These are phyloP conservation scores for Falco columbarius DNA, from an alignment of 2,797 vertebrate genomes.

Conservation along the genomic window DNA sequence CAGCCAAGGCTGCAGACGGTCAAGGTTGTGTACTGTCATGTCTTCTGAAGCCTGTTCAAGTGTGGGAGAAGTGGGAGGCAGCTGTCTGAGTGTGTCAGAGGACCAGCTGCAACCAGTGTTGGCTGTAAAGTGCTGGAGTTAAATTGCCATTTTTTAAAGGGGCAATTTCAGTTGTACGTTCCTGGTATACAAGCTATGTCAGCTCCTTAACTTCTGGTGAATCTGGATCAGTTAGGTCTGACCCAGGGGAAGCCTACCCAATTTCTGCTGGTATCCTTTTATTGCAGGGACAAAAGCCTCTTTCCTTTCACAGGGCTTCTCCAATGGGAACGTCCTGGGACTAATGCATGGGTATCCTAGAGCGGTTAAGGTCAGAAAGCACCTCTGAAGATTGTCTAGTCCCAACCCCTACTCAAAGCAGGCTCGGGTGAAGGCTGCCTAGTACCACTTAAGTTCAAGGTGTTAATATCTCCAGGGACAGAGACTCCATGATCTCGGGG, in stretches of 20 bases:
- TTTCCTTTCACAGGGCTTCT: neutral
- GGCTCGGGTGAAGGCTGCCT: neutral
- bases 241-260: neutral
- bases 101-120: neutral
- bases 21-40: neutral
- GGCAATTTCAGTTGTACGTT: neutral
- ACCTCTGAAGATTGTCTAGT: neutral
- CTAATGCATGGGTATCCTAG: neutral
- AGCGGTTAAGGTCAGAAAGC: neutral
- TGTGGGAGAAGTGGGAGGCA: neutral
- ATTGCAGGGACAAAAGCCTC: neutral
- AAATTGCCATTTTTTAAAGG: neutral
- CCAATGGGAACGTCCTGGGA: neutral
- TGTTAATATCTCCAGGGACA: neutral
- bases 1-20: neutral
- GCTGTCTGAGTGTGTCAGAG: neutral
- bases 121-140: neutral
- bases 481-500: neutral
- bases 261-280: neutral
- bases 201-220: neutral
- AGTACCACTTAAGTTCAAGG: neutral
- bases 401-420: neutral
- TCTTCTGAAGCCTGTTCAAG: neutral
- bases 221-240: neutral
- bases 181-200: neutral